These are phyloP conservation scores for Lepidonotus clava DNA, from an alignment of 2,888 invertebrate species.

Conservation along the genomic window DNA sequence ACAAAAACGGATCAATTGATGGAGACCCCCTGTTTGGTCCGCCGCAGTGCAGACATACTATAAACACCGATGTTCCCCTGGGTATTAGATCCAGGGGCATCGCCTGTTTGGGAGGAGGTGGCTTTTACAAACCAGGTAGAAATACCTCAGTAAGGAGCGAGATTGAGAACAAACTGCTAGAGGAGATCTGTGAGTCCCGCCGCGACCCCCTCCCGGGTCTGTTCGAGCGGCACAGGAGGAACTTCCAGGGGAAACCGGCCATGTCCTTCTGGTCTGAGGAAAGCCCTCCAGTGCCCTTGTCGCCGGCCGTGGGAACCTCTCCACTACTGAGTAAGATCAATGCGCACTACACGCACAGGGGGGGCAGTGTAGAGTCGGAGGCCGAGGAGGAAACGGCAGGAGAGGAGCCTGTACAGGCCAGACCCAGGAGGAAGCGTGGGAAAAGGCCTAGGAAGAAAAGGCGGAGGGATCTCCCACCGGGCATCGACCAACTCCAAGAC, in stretches of 20 bases:
- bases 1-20: background rate
- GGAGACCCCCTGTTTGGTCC: background rate
- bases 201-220: slow-evolving; percentile 12
- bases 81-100: background rate
- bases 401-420: background rate
- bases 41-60: background rate
- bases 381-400: background rate
- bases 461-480: background rate
- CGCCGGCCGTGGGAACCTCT: background rate
- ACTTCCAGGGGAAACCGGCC: background rate
- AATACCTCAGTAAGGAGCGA: background rate
- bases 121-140: background rate
- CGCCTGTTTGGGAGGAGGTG: background rate
- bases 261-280: background rate
- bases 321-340: background rate
- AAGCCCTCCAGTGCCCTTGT: background rate
- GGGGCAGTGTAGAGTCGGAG: background rate
- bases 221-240: slow-evolving; percentile 18
- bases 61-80: background rate
- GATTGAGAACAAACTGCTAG: slow-evolving; percentile 18
- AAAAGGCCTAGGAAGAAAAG: background rate
- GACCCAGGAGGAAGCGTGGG: background rate
- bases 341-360: background rate
- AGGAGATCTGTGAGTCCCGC: slow-evolving; percentile 19
- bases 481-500: background rate